phyloP scores from a whole-genome alignment of 2,113 vertebrate species.

The Bubo scandiacus region DNA sequence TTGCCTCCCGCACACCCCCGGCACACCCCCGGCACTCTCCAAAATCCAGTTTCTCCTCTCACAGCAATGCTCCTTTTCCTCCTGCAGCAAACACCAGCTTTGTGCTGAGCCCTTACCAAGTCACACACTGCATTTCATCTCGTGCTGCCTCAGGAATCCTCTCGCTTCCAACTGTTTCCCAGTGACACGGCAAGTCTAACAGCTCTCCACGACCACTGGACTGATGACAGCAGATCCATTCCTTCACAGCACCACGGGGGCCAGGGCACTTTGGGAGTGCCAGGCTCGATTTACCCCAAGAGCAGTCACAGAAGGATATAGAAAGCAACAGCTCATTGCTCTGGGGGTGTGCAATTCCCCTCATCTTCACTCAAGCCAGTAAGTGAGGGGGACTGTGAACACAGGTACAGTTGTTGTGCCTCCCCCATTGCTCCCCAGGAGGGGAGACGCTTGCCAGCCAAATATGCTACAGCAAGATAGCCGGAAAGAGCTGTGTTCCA shows the following conservation, averaged over 20 bases:
- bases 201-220: background rate
- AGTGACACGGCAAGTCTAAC: background rate
- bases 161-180: background rate
- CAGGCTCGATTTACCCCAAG: background rate
- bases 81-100: background rate
- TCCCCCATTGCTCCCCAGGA: background rate
- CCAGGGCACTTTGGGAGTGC: background rate
- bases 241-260: rapidly evolving
- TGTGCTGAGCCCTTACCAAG: background rate
- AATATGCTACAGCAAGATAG: background rate
- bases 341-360: background rate
- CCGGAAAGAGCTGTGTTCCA: background rate
- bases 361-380: background rate
- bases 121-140: background rate
- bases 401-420: background rate
- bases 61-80: background rate
- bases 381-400: background rate
- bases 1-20: rapidly evolving
- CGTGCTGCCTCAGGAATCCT: background rate
- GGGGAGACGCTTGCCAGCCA: background rate
- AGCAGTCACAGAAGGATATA: background rate
- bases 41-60: background rate
- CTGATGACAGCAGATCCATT: background rate
- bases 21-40: rapidly evolving
- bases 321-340: background rate